A percentile compares a stretch with the other conserved stretches of the same genome.
phyloP scores from a whole-genome alignment of 2,797 vertebrate species.

The Erpetoichthys calabaricus region DNA sequence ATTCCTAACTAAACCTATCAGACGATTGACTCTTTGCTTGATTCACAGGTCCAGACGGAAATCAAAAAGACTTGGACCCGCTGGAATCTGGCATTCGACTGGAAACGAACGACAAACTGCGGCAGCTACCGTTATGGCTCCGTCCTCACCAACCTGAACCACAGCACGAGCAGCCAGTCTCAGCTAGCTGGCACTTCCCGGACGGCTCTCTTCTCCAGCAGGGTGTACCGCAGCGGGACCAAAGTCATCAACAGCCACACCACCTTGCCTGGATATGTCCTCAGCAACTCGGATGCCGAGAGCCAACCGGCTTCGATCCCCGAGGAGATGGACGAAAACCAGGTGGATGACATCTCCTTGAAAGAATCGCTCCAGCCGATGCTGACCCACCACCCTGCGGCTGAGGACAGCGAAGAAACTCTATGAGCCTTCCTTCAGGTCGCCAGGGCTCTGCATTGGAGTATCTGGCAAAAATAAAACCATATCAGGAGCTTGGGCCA shows the following conservation, averaged over 20 bases:
- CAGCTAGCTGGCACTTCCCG: constrained; percentile 46
- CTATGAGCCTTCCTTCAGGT: constrained; percentile 18
- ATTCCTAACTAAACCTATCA: no score
- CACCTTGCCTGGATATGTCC: constrained; percentile 62
- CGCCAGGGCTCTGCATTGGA: background rate
- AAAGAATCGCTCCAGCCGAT: constrained; percentile 30
- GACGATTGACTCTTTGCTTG: no score
- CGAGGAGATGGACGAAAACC: constrained; percentile 33
- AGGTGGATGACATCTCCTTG: constrained; percentile 40
- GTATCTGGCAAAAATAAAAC: no score
- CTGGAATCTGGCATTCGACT: constrained; percentile 64
- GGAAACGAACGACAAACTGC: constrained; percentile 52
- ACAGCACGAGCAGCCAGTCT: constrained; percentile 60
- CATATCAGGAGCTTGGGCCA: no score
- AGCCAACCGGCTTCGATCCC: constrained; percentile 36
- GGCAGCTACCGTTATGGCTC: constrained; percentile 56
- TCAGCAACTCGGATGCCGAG: constrained; percentile 61
- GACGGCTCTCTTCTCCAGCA: constrained; percentile 42
- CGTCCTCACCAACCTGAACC: constrained; percentile 54
- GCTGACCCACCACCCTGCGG: constrained; percentile 13
- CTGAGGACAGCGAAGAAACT: constrained; percentile 38
- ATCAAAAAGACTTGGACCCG: constrained; percentile 72
- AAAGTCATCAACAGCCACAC: constrained; percentile 29
- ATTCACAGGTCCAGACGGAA: constrained; percentile 66
- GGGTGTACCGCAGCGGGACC: constrained; percentile 18